Percentiles rank a stretch among this genome's conserved stretches.
These are phyloP conservation scores for Notiomystis cincta DNA, from an alignment of 2,113 vertebrate species.

Conservation along the genomic window DNA sequence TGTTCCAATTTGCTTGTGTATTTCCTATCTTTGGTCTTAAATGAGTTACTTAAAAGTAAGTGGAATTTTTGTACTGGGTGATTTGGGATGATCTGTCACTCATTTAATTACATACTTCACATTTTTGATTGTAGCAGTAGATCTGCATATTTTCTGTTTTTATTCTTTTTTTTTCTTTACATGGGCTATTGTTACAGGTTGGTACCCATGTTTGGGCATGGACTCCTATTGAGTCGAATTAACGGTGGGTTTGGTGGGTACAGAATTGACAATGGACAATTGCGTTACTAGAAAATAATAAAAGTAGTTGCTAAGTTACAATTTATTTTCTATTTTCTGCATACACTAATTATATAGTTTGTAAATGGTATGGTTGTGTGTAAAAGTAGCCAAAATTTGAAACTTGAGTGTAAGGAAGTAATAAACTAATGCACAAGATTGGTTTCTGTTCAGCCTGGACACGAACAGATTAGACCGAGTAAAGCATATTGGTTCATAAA, in stretches of 20 bases:
- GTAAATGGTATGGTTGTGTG: not conserved
- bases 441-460: not conserved
- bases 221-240: fast-evolving
- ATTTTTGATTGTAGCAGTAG: not conserved
- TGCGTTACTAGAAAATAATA: not conserved
- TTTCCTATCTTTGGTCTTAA: not conserved
- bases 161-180: not conserved
- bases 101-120: not conserved
- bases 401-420: not conserved
- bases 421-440: not conserved
- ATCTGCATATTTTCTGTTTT: not conserved
- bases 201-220: not conserved
- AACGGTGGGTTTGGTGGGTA: not conserved
- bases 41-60: not conserved
- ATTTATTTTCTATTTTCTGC: not conserved
- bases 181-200: not conserved
- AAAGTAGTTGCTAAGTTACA: not conserved
- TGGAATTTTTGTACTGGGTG: not conserved
- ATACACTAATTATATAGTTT: not conserved
- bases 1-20: not conserved
- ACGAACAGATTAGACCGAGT: not conserved
- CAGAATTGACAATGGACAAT: not conserved
- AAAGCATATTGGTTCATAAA: not conserved
- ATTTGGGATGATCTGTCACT: not conserved
- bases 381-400: not conserved